Percentiles rank a stretch among this genome's conserved stretches.
Evolutionary conservation across 1,140 invertebrate species (phyloP).

Genomic region (Drosophila pandora): DNA sequence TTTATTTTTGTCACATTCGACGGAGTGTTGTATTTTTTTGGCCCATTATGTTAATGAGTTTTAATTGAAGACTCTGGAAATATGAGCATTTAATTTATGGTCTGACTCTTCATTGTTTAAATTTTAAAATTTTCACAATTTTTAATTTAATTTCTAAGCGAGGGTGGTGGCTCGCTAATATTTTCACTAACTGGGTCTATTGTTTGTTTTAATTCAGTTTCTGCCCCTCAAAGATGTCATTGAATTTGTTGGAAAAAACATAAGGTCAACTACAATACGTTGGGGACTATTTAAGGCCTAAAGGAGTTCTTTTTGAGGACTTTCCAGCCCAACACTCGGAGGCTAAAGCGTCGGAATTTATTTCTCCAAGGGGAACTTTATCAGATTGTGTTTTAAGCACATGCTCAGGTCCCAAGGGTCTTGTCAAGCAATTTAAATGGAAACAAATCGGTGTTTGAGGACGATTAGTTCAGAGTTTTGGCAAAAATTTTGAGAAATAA

Average conservation of each 20-base stretch:
- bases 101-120: slow-evolving; percentile 12
- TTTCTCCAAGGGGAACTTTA: background rate
- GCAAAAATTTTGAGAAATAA: no score
- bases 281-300: background rate
- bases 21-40: slow-evolving; percentile 36
- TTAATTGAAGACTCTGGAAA: slow-evolving; percentile 61
- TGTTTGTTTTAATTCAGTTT: background rate
- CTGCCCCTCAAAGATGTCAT: no score
- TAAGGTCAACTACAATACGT: background rate
- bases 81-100: slow-evolving; percentile 41
- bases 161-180: slow-evolving; percentile 5
- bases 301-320: background rate
- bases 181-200: background rate
- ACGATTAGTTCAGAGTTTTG: no score
- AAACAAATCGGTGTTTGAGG: background rate
- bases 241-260: no score
- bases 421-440: background rate
- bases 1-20: slow-evolving; percentile 41
- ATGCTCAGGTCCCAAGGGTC: background rate
- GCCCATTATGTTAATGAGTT: slow-evolving; percentile 73
- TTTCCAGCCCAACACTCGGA: no score
- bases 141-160: slow-evolving; percentile 13
- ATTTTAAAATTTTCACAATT: slow-evolving; percentile 9
- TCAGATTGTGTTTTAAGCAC: background rate
- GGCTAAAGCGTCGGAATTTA: background rate